Evolutionary conservation across 2,113 vertebrate species (phyloP).

Genomic region (Charina bottae): DNA sequence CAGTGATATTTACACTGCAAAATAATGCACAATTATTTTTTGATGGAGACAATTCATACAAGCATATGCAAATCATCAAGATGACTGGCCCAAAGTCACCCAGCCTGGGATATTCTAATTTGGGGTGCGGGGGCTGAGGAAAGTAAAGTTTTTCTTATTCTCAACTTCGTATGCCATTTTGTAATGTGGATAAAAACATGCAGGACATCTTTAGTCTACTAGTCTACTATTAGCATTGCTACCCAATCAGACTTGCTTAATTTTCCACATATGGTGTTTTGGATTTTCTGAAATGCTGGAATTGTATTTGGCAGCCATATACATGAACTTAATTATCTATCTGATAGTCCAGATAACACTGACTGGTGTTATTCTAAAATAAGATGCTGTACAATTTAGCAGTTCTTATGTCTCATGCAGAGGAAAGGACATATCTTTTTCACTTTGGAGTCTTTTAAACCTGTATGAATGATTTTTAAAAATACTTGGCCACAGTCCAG

Average conservation of each 20-base stretch:
- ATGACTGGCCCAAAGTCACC: neutral
- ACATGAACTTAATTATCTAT: neutral
- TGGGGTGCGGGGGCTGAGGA: neutral
- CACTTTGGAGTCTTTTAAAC: slow-evolving; percentile 7
- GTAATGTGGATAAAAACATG: neutral
- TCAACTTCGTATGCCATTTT: neutral
- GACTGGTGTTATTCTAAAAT: slow-evolving; percentile 9
- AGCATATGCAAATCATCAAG: neutral
- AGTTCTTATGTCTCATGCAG: slow-evolving; percentile 9
- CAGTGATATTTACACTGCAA: neutral
- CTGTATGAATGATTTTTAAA: neutral
- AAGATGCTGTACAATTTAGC: neutral
- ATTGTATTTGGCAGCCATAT: neutral
- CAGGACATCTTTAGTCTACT: neutral
- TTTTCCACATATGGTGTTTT: neutral
- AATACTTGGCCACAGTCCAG: neutral
- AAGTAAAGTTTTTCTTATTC: neutral
- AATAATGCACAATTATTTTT: neutral
- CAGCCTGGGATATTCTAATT: neutral
- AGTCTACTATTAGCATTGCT: neutral
- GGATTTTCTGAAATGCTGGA: neutral
- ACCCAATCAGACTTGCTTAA: neutral
- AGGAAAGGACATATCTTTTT: neutral
- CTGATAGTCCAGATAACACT: rapidly evolving
- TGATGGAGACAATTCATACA: neutral